Evolutionary conservation across 2,888 invertebrate genomes (phyloP).

Genomic region (Phragmatobia fuliginosa): DNA sequence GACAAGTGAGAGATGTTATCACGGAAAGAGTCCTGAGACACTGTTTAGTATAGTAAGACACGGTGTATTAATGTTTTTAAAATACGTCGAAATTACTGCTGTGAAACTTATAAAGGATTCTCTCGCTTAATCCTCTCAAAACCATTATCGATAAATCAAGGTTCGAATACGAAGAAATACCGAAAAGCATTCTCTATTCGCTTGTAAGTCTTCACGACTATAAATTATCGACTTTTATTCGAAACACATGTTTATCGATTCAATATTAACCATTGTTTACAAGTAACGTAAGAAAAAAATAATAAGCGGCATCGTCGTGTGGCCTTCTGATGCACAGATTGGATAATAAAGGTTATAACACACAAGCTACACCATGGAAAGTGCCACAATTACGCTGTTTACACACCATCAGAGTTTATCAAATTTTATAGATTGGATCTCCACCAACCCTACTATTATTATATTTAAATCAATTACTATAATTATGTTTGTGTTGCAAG

Average conservation of each 20-base stretch:
- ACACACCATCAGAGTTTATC: slow-evolving; percentile 67
- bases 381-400: slow-evolving; percentile 70
- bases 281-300: slow-evolving; percentile 39
- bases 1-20: background rate
- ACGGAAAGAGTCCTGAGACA: background rate
- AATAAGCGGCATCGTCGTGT: slow-evolving; percentile 47
- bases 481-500: slow-evolving; percentile 74
- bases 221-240: slow-evolving; percentile 31
- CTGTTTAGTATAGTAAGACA: background rate
- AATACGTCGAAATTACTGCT: background rate
- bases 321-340: slow-evolving; percentile 37
- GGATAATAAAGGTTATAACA: slow-evolving; percentile 37
- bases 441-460: slow-evolving; percentile 70
- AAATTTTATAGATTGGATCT: slow-evolving; percentile 68
- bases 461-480: slow-evolving; percentile 84
- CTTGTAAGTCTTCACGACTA: background rate
- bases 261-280: slow-evolving; percentile 47
- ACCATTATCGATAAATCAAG: background rate
- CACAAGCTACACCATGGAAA: slow-evolving; percentile 31
- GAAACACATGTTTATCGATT: slow-evolving; percentile 37
- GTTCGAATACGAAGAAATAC: background rate
- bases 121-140: background rate
- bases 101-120: background rate
- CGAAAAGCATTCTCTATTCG: background rate
- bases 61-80: background rate